These are phyloP conservation scores for Mobula hypostoma DNA, from an alignment of 2,113 vertebrate species.

Conservation along the genomic window DNA sequence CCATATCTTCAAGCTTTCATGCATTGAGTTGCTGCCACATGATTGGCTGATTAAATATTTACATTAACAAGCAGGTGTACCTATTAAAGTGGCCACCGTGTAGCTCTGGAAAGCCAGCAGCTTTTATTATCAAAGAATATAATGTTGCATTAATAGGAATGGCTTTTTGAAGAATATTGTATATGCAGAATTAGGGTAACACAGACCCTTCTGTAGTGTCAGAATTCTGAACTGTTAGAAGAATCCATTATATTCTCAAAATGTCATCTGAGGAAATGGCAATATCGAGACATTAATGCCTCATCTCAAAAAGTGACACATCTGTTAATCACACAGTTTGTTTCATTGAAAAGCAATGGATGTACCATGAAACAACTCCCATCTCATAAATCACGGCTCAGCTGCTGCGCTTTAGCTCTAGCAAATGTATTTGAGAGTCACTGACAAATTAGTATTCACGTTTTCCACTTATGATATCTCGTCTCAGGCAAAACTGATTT, in stretches of 20 bases:
- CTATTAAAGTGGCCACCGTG: too few relatives aligned
- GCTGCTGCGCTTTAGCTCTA: not conserved
- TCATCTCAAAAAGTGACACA: slow-evolving; percentile 11
- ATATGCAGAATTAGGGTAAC: not conserved
- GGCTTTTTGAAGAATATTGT: not conserved
- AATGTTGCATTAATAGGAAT: not conserved
- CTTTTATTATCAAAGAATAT: not conserved
- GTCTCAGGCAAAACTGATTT: not conserved
- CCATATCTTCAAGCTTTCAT: too few relatives aligned
- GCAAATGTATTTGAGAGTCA: not conserved
- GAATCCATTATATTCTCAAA: not conserved
- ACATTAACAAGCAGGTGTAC: too few relatives aligned
- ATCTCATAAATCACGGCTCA: slow-evolving; percentile 18
- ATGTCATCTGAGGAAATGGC: slow-evolving; percentile 2
- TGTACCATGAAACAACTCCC: not conserved
- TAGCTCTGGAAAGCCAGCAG: not conserved
- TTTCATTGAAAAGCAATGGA: not conserved
- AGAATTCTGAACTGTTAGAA: not conserved
- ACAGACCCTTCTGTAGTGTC: not conserved
- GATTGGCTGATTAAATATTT: too few relatives aligned
- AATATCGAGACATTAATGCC: not conserved
- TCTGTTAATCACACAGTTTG: slow-evolving; percentile 1
- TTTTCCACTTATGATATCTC: not conserved
- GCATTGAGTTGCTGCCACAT: too few relatives aligned
- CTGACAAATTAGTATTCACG: not conserved